A percentile compares a stretch with the other conserved stretches of the same genome.
These are phyloP conservation scores for Gerris buenoi DNA, from an alignment of 1,140 invertebrate genomes.

Conservation along the genomic window DNA sequence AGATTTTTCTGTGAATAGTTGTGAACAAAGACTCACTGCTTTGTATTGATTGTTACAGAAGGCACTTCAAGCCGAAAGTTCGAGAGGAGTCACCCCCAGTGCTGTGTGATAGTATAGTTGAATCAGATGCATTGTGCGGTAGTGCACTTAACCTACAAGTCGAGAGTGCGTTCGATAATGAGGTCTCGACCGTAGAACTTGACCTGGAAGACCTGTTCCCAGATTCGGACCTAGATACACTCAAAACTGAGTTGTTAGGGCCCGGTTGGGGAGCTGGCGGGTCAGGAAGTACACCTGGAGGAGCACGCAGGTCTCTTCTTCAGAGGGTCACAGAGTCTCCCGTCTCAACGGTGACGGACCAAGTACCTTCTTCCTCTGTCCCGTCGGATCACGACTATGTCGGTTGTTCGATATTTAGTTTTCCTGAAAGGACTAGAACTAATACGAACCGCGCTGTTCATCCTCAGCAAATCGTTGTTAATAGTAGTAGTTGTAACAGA, in stretches of 20 bases:
- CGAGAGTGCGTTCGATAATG: conserved; percentile 6
- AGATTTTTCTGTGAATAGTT: no score
- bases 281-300: neutral
- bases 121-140: neutral
- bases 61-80: conserved; percentile 17
- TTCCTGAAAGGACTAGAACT: conserved; percentile 1
- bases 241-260: neutral
- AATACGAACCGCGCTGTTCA: neutral
- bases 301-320: neutral
- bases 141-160: conserved; percentile 10
- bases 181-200: conserved; percentile 11
- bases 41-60: conserved; percentile 2
- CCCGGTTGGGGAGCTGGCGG: neutral
- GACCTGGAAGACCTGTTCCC: conserved; percentile 18
- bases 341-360: neutral
- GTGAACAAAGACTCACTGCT: conserved; percentile 7
- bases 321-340: neutral
- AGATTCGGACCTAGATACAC: conserved; percentile 8
- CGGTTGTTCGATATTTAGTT: neutral
- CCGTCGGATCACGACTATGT: neutral
- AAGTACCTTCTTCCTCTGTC: neutral
- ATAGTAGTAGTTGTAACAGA: neutral
- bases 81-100: conserved; percentile 5
- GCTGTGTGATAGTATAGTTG: conserved; percentile 6
- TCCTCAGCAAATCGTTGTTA: neutral